Evolutionary conservation across 2,888 invertebrate genomes (phyloP).

Genomic region (Ganaspis brasiliensis): DNA sequence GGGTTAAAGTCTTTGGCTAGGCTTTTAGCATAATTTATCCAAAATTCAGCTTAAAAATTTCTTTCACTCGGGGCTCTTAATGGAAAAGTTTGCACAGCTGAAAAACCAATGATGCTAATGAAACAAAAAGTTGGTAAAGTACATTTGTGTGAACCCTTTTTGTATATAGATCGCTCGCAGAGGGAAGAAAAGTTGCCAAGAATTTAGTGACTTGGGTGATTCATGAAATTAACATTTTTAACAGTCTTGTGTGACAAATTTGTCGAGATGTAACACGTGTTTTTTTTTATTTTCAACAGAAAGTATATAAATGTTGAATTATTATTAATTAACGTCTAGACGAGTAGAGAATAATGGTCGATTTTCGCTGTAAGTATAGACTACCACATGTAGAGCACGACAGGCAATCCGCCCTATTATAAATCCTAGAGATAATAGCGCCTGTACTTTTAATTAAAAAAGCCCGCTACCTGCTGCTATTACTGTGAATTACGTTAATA

Average conservation of each 20-base stretch:
- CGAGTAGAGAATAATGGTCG: constrained; percentile 46
- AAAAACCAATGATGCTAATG: constrained; percentile 20
- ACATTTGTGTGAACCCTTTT: constrained; percentile 24
- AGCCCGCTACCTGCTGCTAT: constrained; percentile 60
- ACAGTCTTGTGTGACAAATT: no score
- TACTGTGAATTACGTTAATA: constrained; percentile 71
- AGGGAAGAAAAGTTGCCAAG: neutral
- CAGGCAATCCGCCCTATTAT: constrained; percentile 66
- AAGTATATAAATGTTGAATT: constrained; percentile 29
- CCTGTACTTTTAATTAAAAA: constrained; percentile 77
- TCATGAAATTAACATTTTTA: neutral
- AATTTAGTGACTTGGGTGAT: neutral
- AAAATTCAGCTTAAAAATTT: constrained; percentile 5
- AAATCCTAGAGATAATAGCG: constrained; percentile 74
- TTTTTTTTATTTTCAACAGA: no score
- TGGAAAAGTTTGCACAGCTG: constrained; percentile 25
- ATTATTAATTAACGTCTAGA: constrained; percentile 50
- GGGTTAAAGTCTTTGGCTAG: neutral
- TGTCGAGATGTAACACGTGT: no score
- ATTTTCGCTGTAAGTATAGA: constrained; percentile 47
- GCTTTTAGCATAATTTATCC: constrained; percentile 26
- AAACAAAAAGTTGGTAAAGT: constrained; percentile 2
- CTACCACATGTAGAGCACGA: constrained; percentile 54
- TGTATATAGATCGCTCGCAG: neutral
- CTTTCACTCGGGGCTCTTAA: constrained; percentile 4